Base-by-base conservation (phyloP, 2,113 vertebrate species). In the Pluvianellus socialis region DNA sequence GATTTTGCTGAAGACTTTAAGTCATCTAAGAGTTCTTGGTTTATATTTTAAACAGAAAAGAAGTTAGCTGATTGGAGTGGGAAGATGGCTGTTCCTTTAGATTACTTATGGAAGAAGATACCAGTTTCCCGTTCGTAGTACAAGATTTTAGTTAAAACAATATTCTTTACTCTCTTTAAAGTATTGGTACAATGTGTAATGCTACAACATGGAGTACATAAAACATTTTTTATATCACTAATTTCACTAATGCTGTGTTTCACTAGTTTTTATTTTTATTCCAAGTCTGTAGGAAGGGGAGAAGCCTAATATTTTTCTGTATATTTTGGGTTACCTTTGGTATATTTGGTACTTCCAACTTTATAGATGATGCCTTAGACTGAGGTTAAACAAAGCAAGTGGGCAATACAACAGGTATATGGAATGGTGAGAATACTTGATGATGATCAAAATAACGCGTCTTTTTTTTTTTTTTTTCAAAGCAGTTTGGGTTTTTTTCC, bases 1-100 rank as follows among this genome's bases (percentile, higher is more conserved):
- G 88, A 85, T 88, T 97, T 96, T 97, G 88, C 93, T 93, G 79
- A 81, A 76, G 89, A 91, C 94, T 94, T 95, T 4, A 88, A 90
- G 90, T 94, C 66, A 88, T 63, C 55, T 49, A 4, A 45, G 85
- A 82, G 94, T 79, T 93, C n/a, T 72, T 83, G 65, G 58, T 49
- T 72, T 88, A 79, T 92, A 88, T 95, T 95, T 95, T 90, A 80
- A 94, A 62, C 59, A 94, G 58, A 49, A 49, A 26, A 88, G 27
- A 56, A 59, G 38, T 44, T 55, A 71, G 33, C 44, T 63, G 21
- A n/a, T 24, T 81, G 77, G 67, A 91, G 44, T 42, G 44, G 73
- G 63, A 88, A 80, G 19, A 14, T 83, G 15, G 35, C 38, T 1
- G 0, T 55, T 65, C 74, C 70, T 70, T 79, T 24, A 67, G 9